Evolutionary conservation across 2,888 invertebrate genomes (phyloP).

Genomic region (Acanthacorydalis orientalis): DNA sequence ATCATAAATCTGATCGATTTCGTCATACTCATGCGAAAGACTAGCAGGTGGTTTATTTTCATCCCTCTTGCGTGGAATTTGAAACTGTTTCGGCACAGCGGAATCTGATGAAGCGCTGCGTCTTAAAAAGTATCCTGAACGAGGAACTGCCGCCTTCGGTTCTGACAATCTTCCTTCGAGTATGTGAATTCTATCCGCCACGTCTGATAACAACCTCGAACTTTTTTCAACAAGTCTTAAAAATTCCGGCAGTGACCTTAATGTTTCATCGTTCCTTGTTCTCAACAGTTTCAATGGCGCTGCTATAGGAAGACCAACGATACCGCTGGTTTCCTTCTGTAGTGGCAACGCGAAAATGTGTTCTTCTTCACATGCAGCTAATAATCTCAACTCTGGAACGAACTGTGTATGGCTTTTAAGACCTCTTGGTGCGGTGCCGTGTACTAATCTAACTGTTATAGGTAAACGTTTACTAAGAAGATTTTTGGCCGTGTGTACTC

Average conservation of each 20-base stretch:
- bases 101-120: conserved; percentile 66
- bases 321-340: conserved; percentile 59
- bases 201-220: conserved; percentile 52
- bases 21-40: conserved; percentile 72
- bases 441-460: conserved; percentile 78
- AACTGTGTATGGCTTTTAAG: conserved; percentile 68
- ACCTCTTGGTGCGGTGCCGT: conserved; percentile 75
- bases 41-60: conserved; percentile 36
- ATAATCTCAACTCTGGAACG: conserved; percentile 65
- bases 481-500: conserved; percentile 82
- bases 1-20: conserved; percentile 93
- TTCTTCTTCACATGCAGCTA: conserved; percentile 76
- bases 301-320: conserved; percentile 70
- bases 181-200: conserved; percentile 66
- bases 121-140: conserved; percentile 54
- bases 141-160: conserved; percentile 26
- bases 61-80: conserved; percentile 33
- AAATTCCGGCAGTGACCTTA: conserved; percentile 47
- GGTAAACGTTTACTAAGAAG: conserved; percentile 80
- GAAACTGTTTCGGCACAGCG: conserved; percentile 27
- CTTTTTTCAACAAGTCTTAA: conserved; percentile 63
- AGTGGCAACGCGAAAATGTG: conserved; percentile 69
- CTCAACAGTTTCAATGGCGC: conserved; percentile 72
- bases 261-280: conserved; percentile 66
- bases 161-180: conserved; percentile 68